Evolutionary conservation across 2,797 vertebrate genomes (phyloP), one percentile per base, ranked within the genome.

Genomic region (Coendou prehensilis): DNA sequence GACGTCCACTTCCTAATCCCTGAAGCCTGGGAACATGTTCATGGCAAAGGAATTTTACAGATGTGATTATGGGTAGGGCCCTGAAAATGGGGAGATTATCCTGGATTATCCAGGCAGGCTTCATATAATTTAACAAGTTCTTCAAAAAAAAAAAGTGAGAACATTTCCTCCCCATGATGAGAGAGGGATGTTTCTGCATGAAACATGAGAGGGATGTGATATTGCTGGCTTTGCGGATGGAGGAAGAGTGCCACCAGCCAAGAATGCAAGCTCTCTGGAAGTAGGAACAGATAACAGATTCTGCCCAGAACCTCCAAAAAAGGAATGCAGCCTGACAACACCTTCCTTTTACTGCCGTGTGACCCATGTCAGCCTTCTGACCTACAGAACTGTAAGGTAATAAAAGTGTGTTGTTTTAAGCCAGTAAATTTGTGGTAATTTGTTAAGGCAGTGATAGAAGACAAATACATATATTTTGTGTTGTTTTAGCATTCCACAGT

Each of bases 291-390:
- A 11, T 20, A 80, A 50, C 52, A 1, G 22, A 90, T 75, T 91
- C 9, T 92, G 8, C 57, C 23, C 0, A 41, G 50, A 94, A 91
- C 0, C 41, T 80, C 50, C n/a, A 94, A 23, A 80, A 80, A 94
- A 91, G 57, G 80, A 95, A 91, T 26, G 47, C 14, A 81, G n/a
- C 8, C 15, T n/a, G 54, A 88, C 14, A 37, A 22, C 17, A 64
- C 37, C 69, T 71, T 91, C 69, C 41, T 87, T 87, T 93, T 75
- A 96, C 26, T 47, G 4, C 6, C 26, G 41, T 18, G 11, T 89
- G 87, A 96, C 76, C 71, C 33, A 8, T 50, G 76, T 87, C 76
- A 89, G 64, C 54, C 75, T 86, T 93, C 76, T 89, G 96, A 97
- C 89, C 69, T 73, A 45, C 18, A 91, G 20, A 75, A 95, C n/a